Evolutionary conservation across 2,888 invertebrate species (phyloP).

Genomic region (Meteorus cinctellus): DNA sequence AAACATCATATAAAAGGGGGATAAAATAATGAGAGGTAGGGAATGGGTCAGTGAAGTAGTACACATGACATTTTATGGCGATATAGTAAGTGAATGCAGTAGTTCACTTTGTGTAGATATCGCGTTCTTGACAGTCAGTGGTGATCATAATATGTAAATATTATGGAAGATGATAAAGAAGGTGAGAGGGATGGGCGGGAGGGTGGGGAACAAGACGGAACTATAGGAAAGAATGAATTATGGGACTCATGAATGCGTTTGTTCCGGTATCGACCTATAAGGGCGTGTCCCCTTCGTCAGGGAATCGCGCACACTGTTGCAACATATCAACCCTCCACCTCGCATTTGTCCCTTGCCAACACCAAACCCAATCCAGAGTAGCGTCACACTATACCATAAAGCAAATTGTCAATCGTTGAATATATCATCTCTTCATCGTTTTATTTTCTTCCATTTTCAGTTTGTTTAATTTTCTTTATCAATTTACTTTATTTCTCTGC

Average conservation of each 20-base stretch:
- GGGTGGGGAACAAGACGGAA: not conserved
- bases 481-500: too few species aligned
- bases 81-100: too few species aligned
- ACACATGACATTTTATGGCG: too few species aligned
- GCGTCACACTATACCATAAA: constrained; percentile 45
- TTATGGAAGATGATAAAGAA: too few species aligned
- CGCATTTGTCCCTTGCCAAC: not conserved
- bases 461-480: too few species aligned
- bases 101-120: too few species aligned
- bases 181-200: not conserved
- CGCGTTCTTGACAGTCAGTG: too few species aligned
- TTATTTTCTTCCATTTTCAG: too few species aligned
- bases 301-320: constrained; percentile 59
- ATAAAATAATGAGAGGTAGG: too few species aligned
- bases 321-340: constrained; percentile 57
- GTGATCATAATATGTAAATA: too few species aligned
- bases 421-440: not conserved
- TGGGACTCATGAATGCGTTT: constrained; percentile 60
- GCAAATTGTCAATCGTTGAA: not conserved
- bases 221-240: constrained; percentile 21
- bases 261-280: constrained; percentile 65
- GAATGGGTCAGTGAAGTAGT: too few species aligned
- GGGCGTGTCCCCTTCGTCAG: constrained; percentile 64
- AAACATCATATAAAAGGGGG: too few species aligned
- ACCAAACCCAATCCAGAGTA: constrained; percentile 20